Evolutionary conservation across 2,888 invertebrate genomes (phyloP).

Genomic region (Cephonodes hylas): DNA sequence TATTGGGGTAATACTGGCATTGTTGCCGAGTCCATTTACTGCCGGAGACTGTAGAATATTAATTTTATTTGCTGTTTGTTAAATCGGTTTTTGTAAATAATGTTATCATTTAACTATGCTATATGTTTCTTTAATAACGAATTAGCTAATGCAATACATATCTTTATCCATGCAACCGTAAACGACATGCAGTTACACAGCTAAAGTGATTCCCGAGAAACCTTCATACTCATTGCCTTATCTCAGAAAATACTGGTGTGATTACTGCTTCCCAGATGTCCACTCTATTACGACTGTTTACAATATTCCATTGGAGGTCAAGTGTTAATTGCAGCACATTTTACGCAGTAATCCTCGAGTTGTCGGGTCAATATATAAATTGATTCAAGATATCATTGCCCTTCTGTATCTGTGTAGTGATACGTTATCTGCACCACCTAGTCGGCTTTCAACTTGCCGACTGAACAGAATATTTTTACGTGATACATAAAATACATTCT

Average conservation of each 20-base stretch:
- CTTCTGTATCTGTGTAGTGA: slow-evolving; percentile 38
- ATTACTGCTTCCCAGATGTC: not conserved
- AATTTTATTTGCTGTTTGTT: too few relatives aligned
- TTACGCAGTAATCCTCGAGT: slow-evolving; percentile 19
- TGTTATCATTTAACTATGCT: too few relatives aligned
- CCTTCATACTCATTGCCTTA: not conserved
- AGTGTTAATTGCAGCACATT: not conserved
- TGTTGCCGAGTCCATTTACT: not conserved
- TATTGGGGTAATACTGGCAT: not conserved
- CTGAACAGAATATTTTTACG: slow-evolving; percentile 8
- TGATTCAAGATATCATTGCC: slow-evolving; percentile 57
- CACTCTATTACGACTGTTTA: not conserved
- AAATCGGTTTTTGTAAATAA: too few relatives aligned
- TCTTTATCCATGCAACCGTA: too few relatives aligned
- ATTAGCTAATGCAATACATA: too few relatives aligned
- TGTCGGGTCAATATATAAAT: slow-evolving; percentile 57
- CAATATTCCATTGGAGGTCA: not conserved
- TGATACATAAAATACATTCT: not conserved
- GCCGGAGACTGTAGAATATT: not conserved
- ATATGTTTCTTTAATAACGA: too few relatives aligned
- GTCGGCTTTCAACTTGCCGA: slow-evolving; percentile 40
- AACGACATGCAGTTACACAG: too few relatives aligned
- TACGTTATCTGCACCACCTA: slow-evolving; percentile 33
- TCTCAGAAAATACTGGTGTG: not conserved
- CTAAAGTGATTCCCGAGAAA: not conserved